These are phyloP conservation scores for Diarsia dahlii DNA, from an alignment of 2,888 invertebrate genomes.

Conservation along the genomic window DNA sequence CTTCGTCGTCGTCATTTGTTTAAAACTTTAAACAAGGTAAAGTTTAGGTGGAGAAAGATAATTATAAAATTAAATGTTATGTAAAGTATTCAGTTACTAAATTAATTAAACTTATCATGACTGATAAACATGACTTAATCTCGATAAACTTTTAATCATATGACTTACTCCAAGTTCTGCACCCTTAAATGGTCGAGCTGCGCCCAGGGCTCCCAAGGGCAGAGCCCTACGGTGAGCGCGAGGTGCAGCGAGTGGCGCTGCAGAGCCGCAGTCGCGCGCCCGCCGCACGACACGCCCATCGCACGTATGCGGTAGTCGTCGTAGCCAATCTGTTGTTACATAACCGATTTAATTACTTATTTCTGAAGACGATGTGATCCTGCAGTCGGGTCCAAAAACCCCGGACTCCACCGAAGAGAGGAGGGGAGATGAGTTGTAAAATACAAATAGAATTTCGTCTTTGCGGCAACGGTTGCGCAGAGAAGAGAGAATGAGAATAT, in stretches of 20 bases:
- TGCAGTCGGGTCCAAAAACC: not conserved
- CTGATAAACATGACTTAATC: not conserved
- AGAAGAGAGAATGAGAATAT: not conserved
- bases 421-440: not conserved
- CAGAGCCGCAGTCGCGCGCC: conserved; percentile 82
- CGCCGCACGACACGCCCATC: conserved; percentile 83
- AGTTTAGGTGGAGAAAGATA: no score
- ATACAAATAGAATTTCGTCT: not conserved
- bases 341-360: not conserved
- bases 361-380: not conserved
- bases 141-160: not conserved
- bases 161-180: conserved; percentile 82
- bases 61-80: no score
- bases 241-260: conserved; percentile 79
- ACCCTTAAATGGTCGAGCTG: conserved; percentile 84
- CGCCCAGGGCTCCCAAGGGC: conserved; percentile 86
- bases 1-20: no score
- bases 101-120: no score
- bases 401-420: not conserved
- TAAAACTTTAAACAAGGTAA: no score
- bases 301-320: conserved; percentile 87
- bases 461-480: not conserved
- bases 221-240: conserved; percentile 81
- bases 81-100: no score
- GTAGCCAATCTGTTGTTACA: conserved; percentile 83